Conservation (phyloP, 2,113 vertebrate genomes). For the Mirza zaza region DNA sequence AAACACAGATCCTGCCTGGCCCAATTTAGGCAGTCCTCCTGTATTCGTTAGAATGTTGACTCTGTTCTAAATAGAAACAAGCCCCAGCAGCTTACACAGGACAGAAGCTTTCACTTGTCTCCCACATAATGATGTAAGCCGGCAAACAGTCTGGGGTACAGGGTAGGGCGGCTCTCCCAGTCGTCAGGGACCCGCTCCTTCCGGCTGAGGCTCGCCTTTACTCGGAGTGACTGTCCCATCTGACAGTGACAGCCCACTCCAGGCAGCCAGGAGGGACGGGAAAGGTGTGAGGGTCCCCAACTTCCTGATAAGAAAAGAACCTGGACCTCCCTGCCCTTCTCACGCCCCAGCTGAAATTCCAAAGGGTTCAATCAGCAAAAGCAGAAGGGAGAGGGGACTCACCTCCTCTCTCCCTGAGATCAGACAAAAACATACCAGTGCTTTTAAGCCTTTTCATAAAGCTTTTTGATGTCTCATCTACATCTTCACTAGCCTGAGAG, state of each 20-base stretch:
- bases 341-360: fast-evolving
- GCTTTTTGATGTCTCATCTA: background rate
- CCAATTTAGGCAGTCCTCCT: background rate
- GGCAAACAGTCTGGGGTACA: fast-evolving
- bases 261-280: background rate
- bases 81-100: background rate
- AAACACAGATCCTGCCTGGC: too few species aligned
- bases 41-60: background rate
- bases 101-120: background rate
- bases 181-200: background rate
- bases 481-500: background rate
- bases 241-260: background rate
- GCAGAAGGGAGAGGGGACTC: fast-evolving
- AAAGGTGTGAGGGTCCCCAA: fast-evolving
- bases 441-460: fast-evolving
- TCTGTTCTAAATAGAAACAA: background rate
- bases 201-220: background rate
- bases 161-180: fast-evolving
- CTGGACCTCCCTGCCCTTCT: background rate
- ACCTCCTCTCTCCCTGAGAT: fast-evolving
- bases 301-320: background rate
- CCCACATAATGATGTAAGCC: background rate
- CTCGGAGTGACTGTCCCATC: background rate
- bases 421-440: background rate
- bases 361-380: background rate